Evolutionary conservation across 2,797 vertebrate species (phyloP).

Genomic region (Eurystomus glaucurus): DNA sequence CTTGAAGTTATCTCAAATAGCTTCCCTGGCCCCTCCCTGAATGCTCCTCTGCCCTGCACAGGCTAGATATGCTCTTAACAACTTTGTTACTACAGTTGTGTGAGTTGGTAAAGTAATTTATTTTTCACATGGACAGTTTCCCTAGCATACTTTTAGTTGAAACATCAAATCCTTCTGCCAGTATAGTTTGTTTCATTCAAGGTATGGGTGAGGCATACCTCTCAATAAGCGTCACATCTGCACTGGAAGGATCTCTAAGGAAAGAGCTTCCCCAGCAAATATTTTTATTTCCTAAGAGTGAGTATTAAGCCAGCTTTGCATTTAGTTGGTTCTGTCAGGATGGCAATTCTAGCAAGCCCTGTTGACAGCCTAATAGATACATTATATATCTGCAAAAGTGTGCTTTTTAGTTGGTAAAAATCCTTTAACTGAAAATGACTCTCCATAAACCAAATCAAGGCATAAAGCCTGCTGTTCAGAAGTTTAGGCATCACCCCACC

Average conservation of each 20-base stretch:
- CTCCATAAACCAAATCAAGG: not conserved
- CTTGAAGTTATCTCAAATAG: slow-evolving; percentile 25
- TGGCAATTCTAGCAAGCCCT: not conserved
- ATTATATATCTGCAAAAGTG: not conserved
- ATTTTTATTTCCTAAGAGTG: not conserved
- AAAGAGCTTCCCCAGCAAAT: not conserved
- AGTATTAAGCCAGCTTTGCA: not conserved
- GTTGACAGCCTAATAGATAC: not conserved
- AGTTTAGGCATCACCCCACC: not conserved
- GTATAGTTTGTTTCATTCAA: not conserved
- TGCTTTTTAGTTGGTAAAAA: not conserved
- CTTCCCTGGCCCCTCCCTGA: not conserved
- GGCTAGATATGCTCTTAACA: not conserved
- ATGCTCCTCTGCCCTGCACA: not conserved
- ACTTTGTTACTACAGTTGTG: not conserved
- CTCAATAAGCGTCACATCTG: not conserved
- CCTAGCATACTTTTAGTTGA: not conserved
- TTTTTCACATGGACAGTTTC: not conserved
- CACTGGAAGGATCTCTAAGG: not conserved
- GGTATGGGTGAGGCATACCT: not conserved
- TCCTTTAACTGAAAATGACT: not conserved
- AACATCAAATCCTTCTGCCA: not conserved
- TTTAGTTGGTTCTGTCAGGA: not conserved
- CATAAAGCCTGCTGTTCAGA: not conserved
- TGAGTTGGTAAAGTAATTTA: not conserved